Percentiles rank a stretch among this genome's conserved stretches.
These are phyloP conservation scores for Pangasius sanitwongsei DNA, from an alignment of 2,797 vertebrate genomes.

Conservation along the genomic window DNA sequence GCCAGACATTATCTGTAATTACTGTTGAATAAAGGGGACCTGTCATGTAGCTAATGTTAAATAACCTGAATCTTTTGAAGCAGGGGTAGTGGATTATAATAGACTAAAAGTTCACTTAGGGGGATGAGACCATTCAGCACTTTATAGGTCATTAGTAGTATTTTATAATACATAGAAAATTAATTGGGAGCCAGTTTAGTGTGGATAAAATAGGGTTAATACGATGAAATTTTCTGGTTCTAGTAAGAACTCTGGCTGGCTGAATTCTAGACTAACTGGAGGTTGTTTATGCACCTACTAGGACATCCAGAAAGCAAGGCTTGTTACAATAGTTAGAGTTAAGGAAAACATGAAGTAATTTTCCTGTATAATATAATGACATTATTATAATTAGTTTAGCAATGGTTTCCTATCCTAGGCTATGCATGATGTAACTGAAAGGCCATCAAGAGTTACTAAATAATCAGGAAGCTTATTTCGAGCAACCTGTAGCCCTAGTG, in stretches of 20 bases:
- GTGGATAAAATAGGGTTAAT: background rate
- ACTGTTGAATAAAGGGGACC: constrained; percentile 44
- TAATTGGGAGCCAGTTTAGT: background rate
- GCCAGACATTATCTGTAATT: constrained; percentile 59
- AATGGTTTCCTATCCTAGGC: background rate
- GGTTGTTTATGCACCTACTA: background rate
- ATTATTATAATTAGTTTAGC: background rate
- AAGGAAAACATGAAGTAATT: background rate
- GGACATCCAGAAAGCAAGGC: background rate
- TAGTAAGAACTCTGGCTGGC: background rate
- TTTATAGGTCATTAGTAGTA: background rate
- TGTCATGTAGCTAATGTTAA: background rate
- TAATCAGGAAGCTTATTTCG: background rate
- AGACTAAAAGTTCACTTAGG: background rate
- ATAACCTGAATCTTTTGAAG: constrained; percentile 1
- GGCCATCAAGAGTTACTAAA: background rate
- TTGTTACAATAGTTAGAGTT: background rate
- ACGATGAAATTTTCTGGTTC: background rate
- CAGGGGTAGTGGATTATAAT: background rate
- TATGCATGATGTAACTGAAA: background rate
- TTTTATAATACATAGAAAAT: background rate
- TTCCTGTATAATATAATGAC: background rate
- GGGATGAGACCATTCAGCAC: background rate
- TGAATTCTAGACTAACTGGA: background rate
- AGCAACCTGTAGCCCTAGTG: background rate